phyloP scores from a whole-genome alignment of 2,888 invertebrate genomes.

The Cryptocephalus moraei region DNA sequence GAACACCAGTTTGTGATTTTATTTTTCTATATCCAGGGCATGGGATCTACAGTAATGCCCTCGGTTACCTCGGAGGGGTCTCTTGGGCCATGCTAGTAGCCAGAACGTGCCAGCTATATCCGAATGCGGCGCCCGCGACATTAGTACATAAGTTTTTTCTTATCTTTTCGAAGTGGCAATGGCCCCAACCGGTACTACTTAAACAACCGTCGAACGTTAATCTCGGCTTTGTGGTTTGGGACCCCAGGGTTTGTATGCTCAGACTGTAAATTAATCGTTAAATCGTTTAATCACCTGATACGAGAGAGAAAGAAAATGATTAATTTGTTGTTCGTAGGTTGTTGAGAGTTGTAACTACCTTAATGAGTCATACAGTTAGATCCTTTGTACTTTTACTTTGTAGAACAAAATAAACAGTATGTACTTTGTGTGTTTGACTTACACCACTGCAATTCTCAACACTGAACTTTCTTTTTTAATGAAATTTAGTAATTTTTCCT shows the following conservation, averaged over 20 bases:
- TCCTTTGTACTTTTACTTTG: no score
- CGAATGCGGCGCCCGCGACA: slow-evolving; percentile 90
- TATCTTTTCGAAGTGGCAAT: slow-evolving; percentile 97
- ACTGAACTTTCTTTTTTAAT: no score
- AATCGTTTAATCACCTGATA: no score
- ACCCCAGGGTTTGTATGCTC: slow-evolving; percentile 68
- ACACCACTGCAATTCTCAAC: no score
- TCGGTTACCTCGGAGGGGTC: slow-evolving; percentile 96
- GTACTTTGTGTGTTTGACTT: no score
- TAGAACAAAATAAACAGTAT: no score
- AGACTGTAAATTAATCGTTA: no score
- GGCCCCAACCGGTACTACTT: slow-evolving; percentile 96
- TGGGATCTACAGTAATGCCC: slow-evolving; percentile 95
- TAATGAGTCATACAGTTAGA: no score
- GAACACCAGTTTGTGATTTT: no score
- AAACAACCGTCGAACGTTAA: slow-evolving; percentile 85
- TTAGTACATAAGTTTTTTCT: slow-evolving; percentile 97
- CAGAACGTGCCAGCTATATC: slow-evolving; percentile 95
- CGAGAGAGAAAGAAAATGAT: neutral
- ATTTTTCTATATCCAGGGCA: slow-evolving; percentile 50
- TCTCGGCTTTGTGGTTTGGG: slow-evolving; percentile 92
- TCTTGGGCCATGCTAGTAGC: slow-evolving; percentile 99
- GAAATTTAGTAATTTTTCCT: no score
- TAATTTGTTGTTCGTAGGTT: slow-evolving; percentile 1
- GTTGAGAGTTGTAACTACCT: neutral